Evolutionary conservation across 2,797 vertebrate species (phyloP).

Genomic region (Pampus argenteus): DNA sequence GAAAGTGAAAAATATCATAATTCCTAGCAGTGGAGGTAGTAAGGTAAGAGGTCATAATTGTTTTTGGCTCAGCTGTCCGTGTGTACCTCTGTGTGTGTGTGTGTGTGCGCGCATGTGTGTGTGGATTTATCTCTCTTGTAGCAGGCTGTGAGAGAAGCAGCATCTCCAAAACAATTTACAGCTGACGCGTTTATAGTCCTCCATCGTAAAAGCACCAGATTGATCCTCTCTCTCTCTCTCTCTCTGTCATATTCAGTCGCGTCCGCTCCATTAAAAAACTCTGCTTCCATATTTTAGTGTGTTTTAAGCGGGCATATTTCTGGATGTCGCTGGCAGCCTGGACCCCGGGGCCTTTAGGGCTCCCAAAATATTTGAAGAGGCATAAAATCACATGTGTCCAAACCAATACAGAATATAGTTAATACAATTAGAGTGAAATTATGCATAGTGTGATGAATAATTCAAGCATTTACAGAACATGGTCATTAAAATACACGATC

Average conservation of each 20-base stretch:
- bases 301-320: conserved; percentile 69
- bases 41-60: conserved; percentile 52
- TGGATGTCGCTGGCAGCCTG: conserved; percentile 50
- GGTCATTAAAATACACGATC: no score
- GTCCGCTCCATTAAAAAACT: conserved; percentile 68
- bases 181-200: conserved; percentile 69
- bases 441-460: no score
- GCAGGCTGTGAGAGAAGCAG: conserved; percentile 60
- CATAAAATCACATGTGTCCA: conserved; percentile 49
- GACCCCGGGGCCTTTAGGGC: conserved; percentile 48
- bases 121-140: conserved; percentile 60
- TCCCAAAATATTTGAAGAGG: conserved; percentile 66
- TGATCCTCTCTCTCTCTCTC: conserved; percentile 53
- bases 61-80: conserved; percentile 39
- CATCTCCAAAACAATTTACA: conserved; percentile 77
- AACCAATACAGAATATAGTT: conserved; percentile 37
- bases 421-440: conserved; percentile 33
- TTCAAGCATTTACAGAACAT: conserved; percentile 10
- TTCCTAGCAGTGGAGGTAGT: conserved; percentile 18
- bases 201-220: conserved; percentile 69
- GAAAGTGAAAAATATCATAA: conserved; percentile 6
- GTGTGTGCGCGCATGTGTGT: conserved; percentile 20
- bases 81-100: conserved; percentile 14
- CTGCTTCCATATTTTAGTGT: conserved; percentile 62
- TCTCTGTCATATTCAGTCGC: conserved; percentile 65